A percentile compares a stretch with the other conserved stretches of the same genome.
Evolutionary conservation across 2,113 vertebrate genomes (phyloP).

Genomic region (Triplophysa tibetana): DNA sequence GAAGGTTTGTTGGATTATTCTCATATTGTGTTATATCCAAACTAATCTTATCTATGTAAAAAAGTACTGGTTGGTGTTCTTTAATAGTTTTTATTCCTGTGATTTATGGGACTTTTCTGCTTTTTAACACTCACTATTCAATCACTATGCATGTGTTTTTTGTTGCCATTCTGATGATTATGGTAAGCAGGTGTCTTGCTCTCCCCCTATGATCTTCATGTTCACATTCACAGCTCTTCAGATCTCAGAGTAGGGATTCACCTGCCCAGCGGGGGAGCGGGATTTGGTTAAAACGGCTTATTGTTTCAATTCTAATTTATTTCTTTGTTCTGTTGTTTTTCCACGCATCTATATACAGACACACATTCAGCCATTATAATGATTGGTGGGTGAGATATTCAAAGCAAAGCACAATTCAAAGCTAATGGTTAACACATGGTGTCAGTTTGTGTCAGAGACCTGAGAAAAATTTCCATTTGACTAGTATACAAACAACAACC

Average conservation of each 20-base stretch:
- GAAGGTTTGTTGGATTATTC: no score
- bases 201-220: constrained; percentile 28
- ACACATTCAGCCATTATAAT: neutral
- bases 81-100: neutral
- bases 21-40: no score
- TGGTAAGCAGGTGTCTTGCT: constrained; percentile 22
- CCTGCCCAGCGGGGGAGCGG: constrained; percentile 1
- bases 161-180: neutral
- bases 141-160: neutral
- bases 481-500: neutral
- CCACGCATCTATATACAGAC: neutral
- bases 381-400: constrained; percentile 10
- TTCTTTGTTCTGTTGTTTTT: constrained; percentile 37
- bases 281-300: constrained; percentile 8
- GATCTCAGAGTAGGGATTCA: constrained; percentile 11
- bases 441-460: neutral
- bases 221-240: constrained; percentile 22
- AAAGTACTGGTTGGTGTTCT: neutral
- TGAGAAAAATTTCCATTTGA: neutral
- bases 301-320: constrained; percentile 33
- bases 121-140: neutral
- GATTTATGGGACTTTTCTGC: neutral
- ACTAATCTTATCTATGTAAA: no score
- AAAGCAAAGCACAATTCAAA: constrained; percentile 11
- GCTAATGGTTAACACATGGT: neutral